Conservation (phyloP, 2,797 vertebrate species). For the Molossus molossus region DNA sequence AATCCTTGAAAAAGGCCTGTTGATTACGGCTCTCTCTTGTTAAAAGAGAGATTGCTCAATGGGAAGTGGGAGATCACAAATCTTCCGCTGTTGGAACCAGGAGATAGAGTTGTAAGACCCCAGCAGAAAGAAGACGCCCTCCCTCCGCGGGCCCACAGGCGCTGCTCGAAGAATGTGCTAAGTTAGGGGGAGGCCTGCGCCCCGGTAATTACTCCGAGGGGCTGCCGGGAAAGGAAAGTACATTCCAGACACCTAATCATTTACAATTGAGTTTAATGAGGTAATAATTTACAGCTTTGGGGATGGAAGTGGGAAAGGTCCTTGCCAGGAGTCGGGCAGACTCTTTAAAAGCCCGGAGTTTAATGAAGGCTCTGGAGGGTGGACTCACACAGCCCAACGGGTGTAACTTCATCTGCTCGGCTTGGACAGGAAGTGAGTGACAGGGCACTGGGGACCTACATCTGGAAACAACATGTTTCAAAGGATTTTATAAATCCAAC, state of each 20-base stretch:
- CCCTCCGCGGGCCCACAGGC: background rate
- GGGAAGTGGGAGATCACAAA: conserved; percentile 76
- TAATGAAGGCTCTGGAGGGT: conserved; percentile 83
- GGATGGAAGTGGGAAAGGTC: conserved; percentile 75
- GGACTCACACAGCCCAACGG: conserved; percentile 58
- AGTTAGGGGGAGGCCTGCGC: conserved; percentile 69
- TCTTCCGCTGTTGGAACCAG: conserved; percentile 68
- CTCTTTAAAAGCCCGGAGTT: conserved; percentile 85
- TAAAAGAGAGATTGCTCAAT: conserved; percentile 69
- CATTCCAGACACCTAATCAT: conserved; percentile 85
- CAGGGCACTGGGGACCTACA: conserved; percentile 88
- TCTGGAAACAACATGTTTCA: conserved; percentile 92
- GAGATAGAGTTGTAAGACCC: conserved; percentile 72
- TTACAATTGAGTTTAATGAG: conserved; percentile 85
- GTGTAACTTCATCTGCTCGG: conserved; percentile 86
- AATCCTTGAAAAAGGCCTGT: conserved; percentile 61
- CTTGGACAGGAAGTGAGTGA: conserved; percentile 88
- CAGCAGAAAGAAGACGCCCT: conserved; percentile 77
- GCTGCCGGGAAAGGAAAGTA: conserved; percentile 82
- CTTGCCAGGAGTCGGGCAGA: conserved; percentile 78
- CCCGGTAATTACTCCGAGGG: conserved; percentile 79
- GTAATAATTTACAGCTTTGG: conserved; percentile 83
- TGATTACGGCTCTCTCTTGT: conserved; percentile 67
- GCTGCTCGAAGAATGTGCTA: conserved; percentile 58
- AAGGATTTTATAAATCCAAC: conserved; percentile 88